Evolutionary conservation across 2,113 vertebrate genomes (phyloP).

Genomic region (Axis porcinus): DNA sequence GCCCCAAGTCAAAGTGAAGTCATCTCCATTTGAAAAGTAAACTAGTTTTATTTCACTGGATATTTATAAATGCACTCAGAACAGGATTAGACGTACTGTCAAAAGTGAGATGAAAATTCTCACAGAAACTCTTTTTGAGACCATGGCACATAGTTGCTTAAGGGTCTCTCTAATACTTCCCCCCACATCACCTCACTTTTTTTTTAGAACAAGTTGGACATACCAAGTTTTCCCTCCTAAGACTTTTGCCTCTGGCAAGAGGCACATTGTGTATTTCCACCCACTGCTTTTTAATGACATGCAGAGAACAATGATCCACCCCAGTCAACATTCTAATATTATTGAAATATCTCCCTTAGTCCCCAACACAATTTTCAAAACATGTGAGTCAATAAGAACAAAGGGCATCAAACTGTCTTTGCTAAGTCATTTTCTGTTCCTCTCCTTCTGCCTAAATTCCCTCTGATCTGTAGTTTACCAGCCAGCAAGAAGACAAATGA

Average conservation of each 20-base stretch:
- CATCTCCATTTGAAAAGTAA: neutral
- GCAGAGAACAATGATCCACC: constrained; percentile 37
- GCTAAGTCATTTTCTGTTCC: constrained; percentile 61
- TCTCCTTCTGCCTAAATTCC: neutral
- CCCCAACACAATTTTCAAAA: constrained; percentile 67
- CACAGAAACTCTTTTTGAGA: neutral
- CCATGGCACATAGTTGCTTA: neutral
- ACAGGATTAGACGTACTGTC: neutral
- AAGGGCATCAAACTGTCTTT: constrained; percentile 32
- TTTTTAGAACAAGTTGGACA: neutral
- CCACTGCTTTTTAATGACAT: constrained; percentile 48
- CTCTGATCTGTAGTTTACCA: constrained; percentile 33
- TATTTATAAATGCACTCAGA: neutral
- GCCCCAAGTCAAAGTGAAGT: neutral
- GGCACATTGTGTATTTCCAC: constrained; percentile 37
- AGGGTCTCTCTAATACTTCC: neutral
- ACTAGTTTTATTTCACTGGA: neutral
- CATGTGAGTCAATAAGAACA: constrained; percentile 56
- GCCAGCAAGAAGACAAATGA: constrained; percentile 57
- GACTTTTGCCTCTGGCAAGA: constrained; percentile 48
- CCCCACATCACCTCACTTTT: neutral
- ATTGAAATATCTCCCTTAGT: constrained; percentile 63
- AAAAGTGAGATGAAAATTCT: constrained; percentile 22
- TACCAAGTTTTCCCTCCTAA: neutral
- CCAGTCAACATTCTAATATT: constrained; percentile 60